Base-by-base conservation (phyloP, 2,888 invertebrate species). In the Geophilus truncorum region DNA sequence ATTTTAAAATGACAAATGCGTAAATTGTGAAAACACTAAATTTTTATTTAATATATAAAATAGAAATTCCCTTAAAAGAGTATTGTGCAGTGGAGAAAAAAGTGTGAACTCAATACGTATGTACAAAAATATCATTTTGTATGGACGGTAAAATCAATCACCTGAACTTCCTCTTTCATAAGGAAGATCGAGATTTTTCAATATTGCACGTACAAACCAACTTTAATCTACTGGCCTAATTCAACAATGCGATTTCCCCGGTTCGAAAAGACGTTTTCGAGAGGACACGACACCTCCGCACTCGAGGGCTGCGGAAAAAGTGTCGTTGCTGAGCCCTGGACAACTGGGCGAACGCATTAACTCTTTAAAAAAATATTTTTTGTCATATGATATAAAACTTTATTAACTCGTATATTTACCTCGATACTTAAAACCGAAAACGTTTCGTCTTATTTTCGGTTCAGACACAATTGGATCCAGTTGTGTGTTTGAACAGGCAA, bases 291-390 rank as follows among this genome's bases (percentile, higher is more conserved):
- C 57, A 9, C 57, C 57, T 18, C 57, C 57, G 18, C 57, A 57
- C 18, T 57, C 57, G 1, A 57, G 9, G 1, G 57, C 57, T 15
- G 57, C 57, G 9, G 57, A 51, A 18, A 57, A 57, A 3, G 57
- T 78, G 36, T 40, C 36, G 12, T 76, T 57, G 23, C 80, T 80
- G 12, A 80, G 36, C 1, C 77, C 77, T 21, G 81, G 76, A 34
- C 79, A 81, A 21, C 77, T 79, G 4, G 80, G 81, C 18, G 78
- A 81, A 15, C 77, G 32, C 77, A 81, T 77, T 62, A 78, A 57
- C 25, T 81, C n/a, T n/a, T n/a, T n/a, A n/a, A n/a, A n/a, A n/a
- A n/a, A n/a, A n/a, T n/a, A n/a, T n/a, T n/a, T n/a, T n/a, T n/a
- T n/a, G n/a, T n/a, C n/a, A n/a, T n/a, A n/a, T n/a, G n/a, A n/a